Evolutionary conservation across 2,797 vertebrate genomes (phyloP).

Genomic region (Somateria mollissima): DNA sequence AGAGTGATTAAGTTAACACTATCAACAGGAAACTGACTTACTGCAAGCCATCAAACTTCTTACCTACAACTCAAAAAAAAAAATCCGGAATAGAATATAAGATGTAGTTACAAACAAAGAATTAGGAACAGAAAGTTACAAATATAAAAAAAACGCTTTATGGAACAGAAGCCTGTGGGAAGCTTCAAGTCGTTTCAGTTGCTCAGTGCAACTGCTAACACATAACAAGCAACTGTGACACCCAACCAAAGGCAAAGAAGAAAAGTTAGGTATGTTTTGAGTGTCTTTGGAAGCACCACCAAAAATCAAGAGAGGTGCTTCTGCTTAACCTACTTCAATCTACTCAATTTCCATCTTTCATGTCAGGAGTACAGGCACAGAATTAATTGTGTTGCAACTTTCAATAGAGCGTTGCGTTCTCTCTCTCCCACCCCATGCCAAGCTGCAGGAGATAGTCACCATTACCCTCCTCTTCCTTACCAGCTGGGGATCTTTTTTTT

Average conservation of each 20-base stretch:
- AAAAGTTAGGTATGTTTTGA: neutral
- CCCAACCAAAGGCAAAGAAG: neutral
- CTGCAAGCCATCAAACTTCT: neutral
- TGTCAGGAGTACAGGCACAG: neutral
- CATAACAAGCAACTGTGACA: neutral
- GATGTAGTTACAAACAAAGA: constrained; percentile 39
- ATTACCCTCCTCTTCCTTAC: neutral
- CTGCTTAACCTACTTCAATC: neutral
- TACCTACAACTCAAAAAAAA: neutral
- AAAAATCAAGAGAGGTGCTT: neutral
- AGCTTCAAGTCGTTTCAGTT: constrained; percentile 22
- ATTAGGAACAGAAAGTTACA: constrained; percentile 66
- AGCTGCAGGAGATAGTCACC: neutral
- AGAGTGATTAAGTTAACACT: neutral
- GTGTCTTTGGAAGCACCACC: neutral
- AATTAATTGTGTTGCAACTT: neutral
- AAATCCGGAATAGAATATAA: constrained; percentile 49
- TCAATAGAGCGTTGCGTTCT: neutral
- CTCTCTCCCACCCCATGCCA: neutral
- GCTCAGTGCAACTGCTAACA: constrained; percentile 8
- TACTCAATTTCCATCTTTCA: neutral
- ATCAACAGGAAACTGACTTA: constrained; percentile 20
- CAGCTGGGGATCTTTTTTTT: neutral
- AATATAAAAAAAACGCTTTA: constrained; percentile 34
- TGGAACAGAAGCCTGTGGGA: constrained; percentile 27